phyloP scores from a whole-genome alignment of 2,113 vertebrate genomes.

The Octodon degus region DNA sequence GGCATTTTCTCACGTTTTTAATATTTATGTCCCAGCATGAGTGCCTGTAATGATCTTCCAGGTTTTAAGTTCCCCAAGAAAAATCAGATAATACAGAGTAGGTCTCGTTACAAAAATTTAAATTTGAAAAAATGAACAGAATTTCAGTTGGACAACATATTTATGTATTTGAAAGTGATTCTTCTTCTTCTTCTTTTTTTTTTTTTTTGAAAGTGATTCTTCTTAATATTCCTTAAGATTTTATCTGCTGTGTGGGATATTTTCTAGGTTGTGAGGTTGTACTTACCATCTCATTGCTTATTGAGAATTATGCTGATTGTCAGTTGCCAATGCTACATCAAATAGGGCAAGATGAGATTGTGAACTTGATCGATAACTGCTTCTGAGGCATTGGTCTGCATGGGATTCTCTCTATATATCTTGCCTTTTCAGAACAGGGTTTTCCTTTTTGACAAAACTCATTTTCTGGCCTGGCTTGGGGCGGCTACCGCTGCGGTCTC shows the following conservation, averaged over 20 bases:
- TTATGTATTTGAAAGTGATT: neutral
- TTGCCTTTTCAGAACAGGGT: neutral
- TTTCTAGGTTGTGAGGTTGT: neutral
- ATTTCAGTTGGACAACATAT: neutral
- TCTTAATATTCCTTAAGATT: conserved; percentile 10
- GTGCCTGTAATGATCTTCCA: neutral
- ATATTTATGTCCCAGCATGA: neutral
- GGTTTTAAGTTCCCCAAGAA: neutral
- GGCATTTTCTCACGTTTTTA: neutral
- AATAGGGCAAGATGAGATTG: neutral
- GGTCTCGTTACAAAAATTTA: neutral
- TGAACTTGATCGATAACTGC: neutral
- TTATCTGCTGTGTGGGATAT: neutral
- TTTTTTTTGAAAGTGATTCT: neutral
- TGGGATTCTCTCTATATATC: neutral
- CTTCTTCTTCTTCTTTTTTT: too few relatives aligned
- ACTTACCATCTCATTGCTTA: neutral
- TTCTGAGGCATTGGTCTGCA: neutral
- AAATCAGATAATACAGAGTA: conserved; percentile 53
- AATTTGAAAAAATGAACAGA: conserved; percentile 55
- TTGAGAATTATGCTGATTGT: neutral
- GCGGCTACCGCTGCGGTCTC: too few relatives aligned
- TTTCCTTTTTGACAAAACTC: conserved; percentile 36
- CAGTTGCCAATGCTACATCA: neutral
- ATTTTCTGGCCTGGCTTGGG: neutral